Base-by-base conservation (phyloP, 2,888 invertebrate genomes). In the Laspeyria flexula region DNA sequence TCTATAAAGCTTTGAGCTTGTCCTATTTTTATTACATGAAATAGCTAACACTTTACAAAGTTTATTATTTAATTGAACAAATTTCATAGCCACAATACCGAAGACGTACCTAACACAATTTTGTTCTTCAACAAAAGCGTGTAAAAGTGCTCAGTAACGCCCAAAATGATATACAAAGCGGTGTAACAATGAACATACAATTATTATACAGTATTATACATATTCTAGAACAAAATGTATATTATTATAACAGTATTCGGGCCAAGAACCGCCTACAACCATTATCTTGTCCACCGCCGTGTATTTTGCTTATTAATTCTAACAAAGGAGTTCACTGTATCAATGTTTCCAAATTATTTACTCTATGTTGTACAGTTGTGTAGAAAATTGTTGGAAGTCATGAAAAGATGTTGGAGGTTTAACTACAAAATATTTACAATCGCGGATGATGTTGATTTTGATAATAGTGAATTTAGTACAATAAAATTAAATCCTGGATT, bases 281-380 rank as follows among this genome's bases (percentile, higher is more conserved):
- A 52, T 52, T 52, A 52, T 46, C 51, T 46, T 52, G 45, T 55
- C 47, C 48, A 23, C 42, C 25, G 43, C 53, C 58, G 56, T 63
- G 50, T 70, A 77, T 73, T 74, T 73, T 71, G 65, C 66, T 74
- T 78, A 79, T 76, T 75, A 74, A 64, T 55, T 65, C 57, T 57
- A 63, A 77, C 75, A 73, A 71, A 68, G 70, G 68, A 65, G 54
- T 50, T 49, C 59, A 41, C 25, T 53, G 51, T 55, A 58, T 47
- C 53, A 73, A 75, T 79, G 78, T 81, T 80, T 78, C 77, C 78
- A 83, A 81, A 81, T 82, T 77, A 77, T 82, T 79, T 76, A 75
- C 73, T 68, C 27, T 61, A 38, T 59, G 49, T 53, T 31, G 38
- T 48, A 47, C 35, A 45, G 44, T 31, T 15, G 38, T 1, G 1